Evolutionary conservation across 2,113 vertebrate species (phyloP).

Genomic region (Ophiodon elongatus): DNA sequence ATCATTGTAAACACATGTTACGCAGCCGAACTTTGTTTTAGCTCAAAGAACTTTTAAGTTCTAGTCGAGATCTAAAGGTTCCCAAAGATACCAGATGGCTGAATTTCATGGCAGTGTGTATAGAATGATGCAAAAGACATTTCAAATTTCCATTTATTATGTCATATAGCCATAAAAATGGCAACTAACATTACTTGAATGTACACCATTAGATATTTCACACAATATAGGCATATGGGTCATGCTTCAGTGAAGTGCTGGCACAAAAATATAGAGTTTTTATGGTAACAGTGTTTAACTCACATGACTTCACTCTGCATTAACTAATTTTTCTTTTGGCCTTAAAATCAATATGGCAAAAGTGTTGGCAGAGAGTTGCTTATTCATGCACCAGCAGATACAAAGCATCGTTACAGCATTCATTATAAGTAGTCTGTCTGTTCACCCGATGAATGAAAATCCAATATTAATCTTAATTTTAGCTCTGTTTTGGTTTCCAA

Average conservation of each 20-base stretch:
- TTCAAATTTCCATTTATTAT: background rate
- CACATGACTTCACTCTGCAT: conserved; percentile 12
- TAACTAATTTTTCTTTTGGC: background rate
- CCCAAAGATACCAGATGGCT: background rate
- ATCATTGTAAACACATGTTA: conserved; percentile 24
- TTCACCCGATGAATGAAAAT: background rate
- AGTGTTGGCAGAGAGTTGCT: background rate
- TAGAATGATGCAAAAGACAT: conserved; percentile 2
- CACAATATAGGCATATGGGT: background rate
- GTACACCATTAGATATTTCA: conserved; percentile 2
- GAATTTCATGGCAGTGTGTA: background rate
- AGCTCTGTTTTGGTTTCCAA: conserved; percentile 4
- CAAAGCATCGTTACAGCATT: background rate
- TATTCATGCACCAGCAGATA: background rate
- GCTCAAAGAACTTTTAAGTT: background rate
- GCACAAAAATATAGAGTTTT: conserved; percentile 14
- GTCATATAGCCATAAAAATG: background rate
- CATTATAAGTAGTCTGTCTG: background rate
- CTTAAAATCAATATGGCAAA: background rate
- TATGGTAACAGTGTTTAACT: background rate
- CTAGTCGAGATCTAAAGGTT: background rate
- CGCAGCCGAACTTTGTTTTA: background rate
- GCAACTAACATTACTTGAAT: conserved; percentile 1
- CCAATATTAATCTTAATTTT: background rate
- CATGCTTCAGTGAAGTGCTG: conserved; percentile 3